phyloP scores from a whole-genome alignment of 2,797 vertebrate genomes.

The Petrocephalus schoutedeni region DNA sequence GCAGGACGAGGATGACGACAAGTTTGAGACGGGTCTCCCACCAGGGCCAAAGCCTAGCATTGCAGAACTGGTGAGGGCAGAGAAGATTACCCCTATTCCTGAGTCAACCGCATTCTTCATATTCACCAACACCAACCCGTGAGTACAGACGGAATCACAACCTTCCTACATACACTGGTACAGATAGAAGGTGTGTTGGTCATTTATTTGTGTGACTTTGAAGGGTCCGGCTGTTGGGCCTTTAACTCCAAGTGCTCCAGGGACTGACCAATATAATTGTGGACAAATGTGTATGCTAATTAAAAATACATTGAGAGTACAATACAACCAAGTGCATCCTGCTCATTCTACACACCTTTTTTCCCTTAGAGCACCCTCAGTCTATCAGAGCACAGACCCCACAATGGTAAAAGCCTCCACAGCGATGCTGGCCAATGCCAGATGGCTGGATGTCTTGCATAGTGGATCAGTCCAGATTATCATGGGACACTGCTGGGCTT shows the following conservation, averaged over 20 bases:
- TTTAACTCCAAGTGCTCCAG: background rate
- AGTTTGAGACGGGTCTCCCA: conserved; percentile 72
- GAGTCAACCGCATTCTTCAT: conserved; percentile 95
- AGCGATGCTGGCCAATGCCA: background rate
- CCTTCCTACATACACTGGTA: background rate
- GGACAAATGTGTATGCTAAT: background rate
- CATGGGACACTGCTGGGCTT: background rate
- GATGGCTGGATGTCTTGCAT: background rate
- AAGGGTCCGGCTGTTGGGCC: background rate
- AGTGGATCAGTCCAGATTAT: background rate
- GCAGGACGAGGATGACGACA: conserved; percentile 70
- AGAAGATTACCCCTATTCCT: conserved; percentile 87
- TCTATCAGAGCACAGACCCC: background rate
- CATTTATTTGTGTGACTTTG: background rate
- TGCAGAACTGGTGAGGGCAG: conserved; percentile 86
- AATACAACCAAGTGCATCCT: background rate
- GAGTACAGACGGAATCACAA: conserved; percentile 44
- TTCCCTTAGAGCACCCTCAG: background rate
- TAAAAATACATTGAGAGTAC: background rate
- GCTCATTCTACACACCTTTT: background rate
- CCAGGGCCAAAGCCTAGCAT: conserved; percentile 77
- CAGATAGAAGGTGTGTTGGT: background rate
- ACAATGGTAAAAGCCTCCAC: background rate
- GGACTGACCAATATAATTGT: background rate
- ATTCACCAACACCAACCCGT: conserved; percentile 96